phyloP scores from a whole-genome alignment of 2,888 invertebrate genomes.

The Leucoma salicis region DNA sequence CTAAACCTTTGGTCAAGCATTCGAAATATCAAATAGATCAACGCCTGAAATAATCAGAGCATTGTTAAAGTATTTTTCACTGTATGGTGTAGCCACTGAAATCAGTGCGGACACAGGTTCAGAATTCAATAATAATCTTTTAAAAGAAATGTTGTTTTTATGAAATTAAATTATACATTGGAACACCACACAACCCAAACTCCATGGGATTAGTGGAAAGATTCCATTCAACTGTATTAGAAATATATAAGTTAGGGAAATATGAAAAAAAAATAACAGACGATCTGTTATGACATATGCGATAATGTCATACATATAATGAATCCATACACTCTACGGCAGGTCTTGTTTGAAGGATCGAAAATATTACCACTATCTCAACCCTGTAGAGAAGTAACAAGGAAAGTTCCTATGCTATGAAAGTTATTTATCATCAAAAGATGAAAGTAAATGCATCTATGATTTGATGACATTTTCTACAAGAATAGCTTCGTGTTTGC shows the following conservation, averaged over 20 bases:
- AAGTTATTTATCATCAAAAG: neutral
- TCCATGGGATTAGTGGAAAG: slow-evolving; percentile 5
- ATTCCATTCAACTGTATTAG: too few species aligned
- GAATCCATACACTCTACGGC: neutral
- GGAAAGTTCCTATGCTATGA: neutral
- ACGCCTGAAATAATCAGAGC: too few species aligned
- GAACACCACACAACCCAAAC: too few species aligned
- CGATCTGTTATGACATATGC: slow-evolving; percentile 30
- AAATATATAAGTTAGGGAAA: too few species aligned
- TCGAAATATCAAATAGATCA: slow-evolving; percentile 23
- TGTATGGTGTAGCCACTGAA: slow-evolving; percentile 6
- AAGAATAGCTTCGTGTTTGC: neutral
- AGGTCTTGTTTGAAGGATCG: neutral
- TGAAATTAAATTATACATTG: too few species aligned
- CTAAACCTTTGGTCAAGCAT: slow-evolving; percentile 23
- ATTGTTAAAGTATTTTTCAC: slow-evolving; percentile 6
- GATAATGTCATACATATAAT: slow-evolving; percentile 6
- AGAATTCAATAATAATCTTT: slow-evolving; percentile 5
- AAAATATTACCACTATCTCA: slow-evolving; percentile 8
- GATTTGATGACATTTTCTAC: neutral
- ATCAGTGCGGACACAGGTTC: slow-evolving; percentile 5
- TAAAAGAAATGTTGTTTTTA: neutral
- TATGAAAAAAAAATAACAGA: slow-evolving; percentile 15
- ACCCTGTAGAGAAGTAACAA: neutral
- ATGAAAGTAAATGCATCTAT: neutral